A percentile compares a stretch with the other conserved stretches of the same genome.
Evolutionary conservation across 1,140 invertebrate genomes (phyloP).

Genomic region (Nasonia giraulti): DNA sequence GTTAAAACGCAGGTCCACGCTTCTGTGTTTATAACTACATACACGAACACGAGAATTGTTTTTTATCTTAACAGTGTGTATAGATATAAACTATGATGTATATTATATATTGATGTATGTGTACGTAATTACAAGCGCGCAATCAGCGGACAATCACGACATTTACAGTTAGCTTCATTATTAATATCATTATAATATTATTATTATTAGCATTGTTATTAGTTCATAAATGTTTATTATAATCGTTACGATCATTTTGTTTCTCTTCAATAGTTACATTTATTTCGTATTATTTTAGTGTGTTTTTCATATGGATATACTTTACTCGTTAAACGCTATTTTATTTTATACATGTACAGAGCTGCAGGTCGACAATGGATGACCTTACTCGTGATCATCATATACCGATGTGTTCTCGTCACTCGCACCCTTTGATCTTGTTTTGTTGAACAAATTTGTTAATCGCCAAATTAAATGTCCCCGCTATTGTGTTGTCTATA

Average conservation of each 20-base stretch:
- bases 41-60: conserved; percentile 11
- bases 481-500: background rate
- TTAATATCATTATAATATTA: background rate
- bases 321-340: background rate
- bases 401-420: background rate
- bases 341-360: conserved; percentile 12
- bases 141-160: conserved; percentile 25
- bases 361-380: background rate
- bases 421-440: background rate
- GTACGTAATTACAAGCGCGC: conserved; percentile 38
- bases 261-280: background rate
- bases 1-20: background rate
- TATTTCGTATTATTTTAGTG: background rate
- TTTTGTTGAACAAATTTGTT: background rate
- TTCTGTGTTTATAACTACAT: conserved; percentile 4
- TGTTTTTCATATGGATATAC: background rate
- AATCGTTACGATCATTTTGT: background rate
- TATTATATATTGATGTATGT: conserved; percentile 7
- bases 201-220: conserved; percentile 5
- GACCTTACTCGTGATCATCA: background rate
- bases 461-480: background rate
- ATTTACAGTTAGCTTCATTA: conserved; percentile 12
- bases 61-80: conserved; percentile 17
- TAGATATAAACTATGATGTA: conserved; percentile 10
- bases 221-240: conserved; percentile 1